Conservation (phyloP, 2,888 invertebrate species). For the Hirtodrosophila duncani region DNA sequence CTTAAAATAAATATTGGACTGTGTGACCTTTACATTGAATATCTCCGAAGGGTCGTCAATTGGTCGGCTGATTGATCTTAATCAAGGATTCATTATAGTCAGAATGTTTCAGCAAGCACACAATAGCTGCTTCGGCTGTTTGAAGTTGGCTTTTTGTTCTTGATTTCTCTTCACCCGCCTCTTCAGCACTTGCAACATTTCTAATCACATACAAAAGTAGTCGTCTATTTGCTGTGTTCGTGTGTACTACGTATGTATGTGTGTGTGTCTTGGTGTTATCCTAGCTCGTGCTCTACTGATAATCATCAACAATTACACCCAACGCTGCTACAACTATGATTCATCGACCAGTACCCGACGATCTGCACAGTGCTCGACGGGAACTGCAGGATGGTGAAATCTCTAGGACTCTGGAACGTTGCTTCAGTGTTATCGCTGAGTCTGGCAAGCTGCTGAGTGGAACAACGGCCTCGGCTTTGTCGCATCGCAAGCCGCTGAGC, state of each 20-base stretch:
- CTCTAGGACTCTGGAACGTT: constrained; percentile 86
- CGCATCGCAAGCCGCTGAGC: constrained; percentile 79
- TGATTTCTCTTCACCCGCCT: constrained; percentile 6
- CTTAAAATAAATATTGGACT: no score
- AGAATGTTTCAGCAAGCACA: no score
- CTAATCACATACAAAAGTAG: constrained; percentile 7
- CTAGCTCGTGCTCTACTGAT: constrained; percentile 48
- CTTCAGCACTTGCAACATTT: background rate
- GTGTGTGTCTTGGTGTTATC: constrained; percentile 24
- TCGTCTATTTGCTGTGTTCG: constrained; percentile 8
- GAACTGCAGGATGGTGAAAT: constrained; percentile 85
- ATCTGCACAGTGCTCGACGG: constrained; percentile 86
- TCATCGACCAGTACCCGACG: constrained; percentile 83
- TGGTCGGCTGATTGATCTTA: no score
- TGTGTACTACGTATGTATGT: constrained; percentile 27
- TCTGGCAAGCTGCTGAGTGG: constrained; percentile 76
- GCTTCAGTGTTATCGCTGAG: constrained; percentile 85
- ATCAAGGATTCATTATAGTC: no score
- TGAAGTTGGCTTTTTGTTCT: no score
- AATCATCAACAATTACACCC: constrained; percentile 52
- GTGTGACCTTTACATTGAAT: no score
- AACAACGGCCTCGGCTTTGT: constrained; percentile 67
- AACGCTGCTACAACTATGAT: constrained; percentile 20
- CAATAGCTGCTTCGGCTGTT: no score
- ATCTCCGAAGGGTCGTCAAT: no score